These are phyloP conservation scores for Brachyistius frenatus DNA, from an alignment of 2,113 vertebrate genomes.

Conservation along the genomic window DNA sequence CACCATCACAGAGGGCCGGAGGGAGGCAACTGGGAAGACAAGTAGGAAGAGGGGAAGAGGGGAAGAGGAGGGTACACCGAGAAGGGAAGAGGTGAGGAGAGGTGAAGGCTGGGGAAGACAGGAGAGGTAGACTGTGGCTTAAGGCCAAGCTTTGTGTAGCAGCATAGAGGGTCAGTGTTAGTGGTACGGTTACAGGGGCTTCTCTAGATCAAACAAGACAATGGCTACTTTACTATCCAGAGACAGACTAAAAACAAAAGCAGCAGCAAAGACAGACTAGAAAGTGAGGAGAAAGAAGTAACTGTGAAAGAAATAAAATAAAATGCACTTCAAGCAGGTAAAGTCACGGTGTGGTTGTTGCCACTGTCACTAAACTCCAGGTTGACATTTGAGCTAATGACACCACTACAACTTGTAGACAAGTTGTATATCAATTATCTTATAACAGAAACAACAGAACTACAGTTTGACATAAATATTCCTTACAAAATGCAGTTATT, in stretches of 20 bases:
- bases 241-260: constrained; percentile 29
- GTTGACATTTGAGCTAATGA: constrained; percentile 83
- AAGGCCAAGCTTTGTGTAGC: constrained; percentile 74
- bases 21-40: constrained; percentile 83
- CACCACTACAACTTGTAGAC: constrained; percentile 46
- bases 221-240: constrained; percentile 87
- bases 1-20: constrained; percentile 86
- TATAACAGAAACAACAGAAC: background rate
- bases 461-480: constrained; percentile 40
- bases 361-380: constrained; percentile 83
- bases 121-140: constrained; percentile 68
- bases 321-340: constrained; percentile 90
- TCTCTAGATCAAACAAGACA: constrained; percentile 92
- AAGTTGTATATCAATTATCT: constrained; percentile 23
- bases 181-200: constrained; percentile 53
- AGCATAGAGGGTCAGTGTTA: constrained; percentile 63
- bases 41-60: constrained; percentile 71
- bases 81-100: constrained; percentile 68
- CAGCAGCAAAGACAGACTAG: constrained; percentile 11
- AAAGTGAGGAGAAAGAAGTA: constrained; percentile 10
- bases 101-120: constrained; percentile 72
- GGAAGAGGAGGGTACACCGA: constrained; percentile 58
- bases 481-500: constrained; percentile 51
- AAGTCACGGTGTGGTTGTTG: constrained; percentile 79
- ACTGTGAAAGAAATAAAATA: constrained; percentile 64